Conservation (phyloP, 2,113 vertebrate genomes). For the Lamprologus ornatipinnis region DNA sequence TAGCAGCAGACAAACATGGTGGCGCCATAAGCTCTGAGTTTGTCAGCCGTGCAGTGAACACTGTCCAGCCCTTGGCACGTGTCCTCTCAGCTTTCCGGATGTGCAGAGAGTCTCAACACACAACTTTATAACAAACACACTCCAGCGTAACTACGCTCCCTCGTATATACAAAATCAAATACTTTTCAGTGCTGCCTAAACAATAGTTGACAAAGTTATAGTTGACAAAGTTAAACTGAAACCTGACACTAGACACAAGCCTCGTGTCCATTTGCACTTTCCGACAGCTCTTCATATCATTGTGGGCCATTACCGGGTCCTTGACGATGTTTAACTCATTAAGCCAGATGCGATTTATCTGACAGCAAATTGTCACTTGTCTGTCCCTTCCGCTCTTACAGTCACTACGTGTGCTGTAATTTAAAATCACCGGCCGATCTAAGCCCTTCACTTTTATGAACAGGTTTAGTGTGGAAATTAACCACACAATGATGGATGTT, state of each 20-base stretch:
- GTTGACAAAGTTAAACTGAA: not conserved
- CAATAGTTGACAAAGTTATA: not conserved
- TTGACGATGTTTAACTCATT: conserved; percentile 34
- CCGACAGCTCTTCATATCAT: not conserved
- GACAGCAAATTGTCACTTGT: conserved; percentile 13
- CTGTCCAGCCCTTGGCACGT: conserved; percentile 58
- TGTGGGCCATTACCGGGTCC: not conserved
- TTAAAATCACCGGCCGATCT: not conserved
- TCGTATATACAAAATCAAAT: conserved; percentile 41
- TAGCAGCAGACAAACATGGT: conserved; percentile 33
- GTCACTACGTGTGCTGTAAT: not conserved
- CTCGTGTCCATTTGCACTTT: conserved; percentile 15
- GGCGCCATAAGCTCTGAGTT: conserved; percentile 45
- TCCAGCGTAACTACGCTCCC: conserved; percentile 36
- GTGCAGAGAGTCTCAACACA: conserved; percentile 48
- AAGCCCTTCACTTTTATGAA: not conserved
- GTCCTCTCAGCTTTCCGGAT: conserved; percentile 63
- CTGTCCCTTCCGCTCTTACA: not conserved
- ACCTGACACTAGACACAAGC: conserved; percentile 8
- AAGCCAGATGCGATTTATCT: conserved; percentile 13
- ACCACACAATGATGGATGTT: conserved; percentile 9
- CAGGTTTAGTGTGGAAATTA: not conserved
- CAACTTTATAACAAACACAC: conserved; percentile 65
- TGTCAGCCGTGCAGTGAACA: conserved; percentile 51
- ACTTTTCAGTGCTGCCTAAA: conserved; percentile 28